Base-by-base conservation (phyloP, 2,888 invertebrate genomes). In the Drosophila quinaria region DNA sequence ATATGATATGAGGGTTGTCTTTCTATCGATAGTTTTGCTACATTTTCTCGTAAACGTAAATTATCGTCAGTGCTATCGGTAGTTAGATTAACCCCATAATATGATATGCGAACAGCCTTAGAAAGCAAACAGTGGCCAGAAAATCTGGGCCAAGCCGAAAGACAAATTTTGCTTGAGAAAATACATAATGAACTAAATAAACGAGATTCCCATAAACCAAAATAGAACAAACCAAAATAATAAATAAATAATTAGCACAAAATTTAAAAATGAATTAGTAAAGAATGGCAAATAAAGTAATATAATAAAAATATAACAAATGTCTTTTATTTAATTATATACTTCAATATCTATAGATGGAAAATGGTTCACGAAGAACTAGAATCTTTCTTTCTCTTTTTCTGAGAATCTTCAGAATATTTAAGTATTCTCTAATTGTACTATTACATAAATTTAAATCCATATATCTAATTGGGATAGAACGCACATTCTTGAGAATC, bases 241-340 rank as follows among this genome's bases (percentile, higher is more conserved):
- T 19, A 37, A 42, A 50, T 17, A 39, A 71, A 64, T 50, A 78
- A 76, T 60, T 78, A 78, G 80, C 78, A 78, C 78, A 61, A 78
- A 78, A 80, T 76, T 80, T 51, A 22, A 76, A 78, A 60, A 59
- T 39, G 37, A 69, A 50, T 56, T 77, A 76, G 64, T 46, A 47
- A 63, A 75, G 55, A 68, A 75, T 56, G 60, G 42, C 46, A 52
- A 77, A 67, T 69, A 74, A 65, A 74, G 54, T 33, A 52, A 56
- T 29, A 47, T 54, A 50, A 25, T 42, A 52, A 22, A 70, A 65
- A 44, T 17, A 61, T 25, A 15, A 31, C 19, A n/a, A 29, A 52
- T 37, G 4, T 10, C 31, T 42, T n/a, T 60, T 71, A 47, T 47
- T 47, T 29, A n/a, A 47, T 55, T 42, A 62, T 19, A 13, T 19